Evolutionary conservation across 2,797 vertebrate species (phyloP), one percentile per base, ranked within the genome.

Genomic region (Parauchenoglanis ngamensis): DNA sequence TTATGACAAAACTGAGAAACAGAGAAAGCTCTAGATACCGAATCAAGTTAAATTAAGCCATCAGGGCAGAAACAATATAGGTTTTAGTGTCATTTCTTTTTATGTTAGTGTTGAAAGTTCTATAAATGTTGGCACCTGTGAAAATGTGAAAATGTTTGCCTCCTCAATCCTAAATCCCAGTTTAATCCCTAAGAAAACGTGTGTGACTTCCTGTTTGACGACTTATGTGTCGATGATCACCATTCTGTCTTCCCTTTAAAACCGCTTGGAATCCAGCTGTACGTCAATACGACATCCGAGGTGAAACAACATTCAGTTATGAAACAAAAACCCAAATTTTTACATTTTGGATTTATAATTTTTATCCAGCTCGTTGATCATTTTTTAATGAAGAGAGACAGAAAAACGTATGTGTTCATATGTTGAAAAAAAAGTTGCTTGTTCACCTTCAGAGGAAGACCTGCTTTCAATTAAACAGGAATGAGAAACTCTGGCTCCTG

Each of bases 391-490:
- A 0, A 52, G 31, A 82, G 7, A 75, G 15, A 40, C 35, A 40
- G 35, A 40, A 40, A 40, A 40, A 40, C 40, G 56, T 52, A 44
- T 52, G 25, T 86, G 21, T 44, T 19, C 23, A 25, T 13, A 46
- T 52, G n/a, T 8, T 52, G 49, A 65, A 92, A 90, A 72, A 95
- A 90, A 91, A 90, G 89, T 93, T 94, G 89, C 93, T 94, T 92
- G 89, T 94, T 93, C 94, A 94, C 93, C 94, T 94, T 94, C 93
- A 93, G 93, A 91, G 88, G 91, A 90, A 91, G 91, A 95, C 93
- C 94, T 94, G 94, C 94, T 96, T 94, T 93, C 92, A 95, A 95
- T 95, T 94, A 95, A 92, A 93, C 92, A 92, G 90, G 93, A 92
- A 94, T 92, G 93, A 94, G 91, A 92, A 90, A 91, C 92, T 93